A percentile compares a stretch with the other conserved stretches of the same genome.
phyloP scores from a whole-genome alignment of 2,888 invertebrate genomes.

The Brachynemurus nebulosus region DNA sequence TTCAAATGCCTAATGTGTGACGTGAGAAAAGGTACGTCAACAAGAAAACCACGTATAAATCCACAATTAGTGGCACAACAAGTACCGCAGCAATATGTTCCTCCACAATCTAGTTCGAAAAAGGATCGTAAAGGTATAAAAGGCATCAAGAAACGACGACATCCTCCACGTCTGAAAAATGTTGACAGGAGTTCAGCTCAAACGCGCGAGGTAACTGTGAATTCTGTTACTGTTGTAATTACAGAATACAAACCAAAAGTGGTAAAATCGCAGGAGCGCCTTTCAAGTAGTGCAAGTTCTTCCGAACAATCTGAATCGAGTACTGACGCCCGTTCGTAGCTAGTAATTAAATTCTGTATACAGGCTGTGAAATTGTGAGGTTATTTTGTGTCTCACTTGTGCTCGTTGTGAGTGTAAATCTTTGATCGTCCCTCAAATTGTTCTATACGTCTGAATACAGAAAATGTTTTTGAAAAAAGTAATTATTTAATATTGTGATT shows the following conservation, averaged over 20 bases:
- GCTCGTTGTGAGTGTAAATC: no score
- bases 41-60: slow-evolving; percentile 88
- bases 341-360: slow-evolving; percentile 3
- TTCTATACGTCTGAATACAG: background rate
- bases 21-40: slow-evolving; percentile 89
- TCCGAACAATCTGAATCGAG: slow-evolving; percentile 33
- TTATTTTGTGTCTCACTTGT: background rate
- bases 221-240: slow-evolving; percentile 92
- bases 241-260: slow-evolving; percentile 85
- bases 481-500: no score
- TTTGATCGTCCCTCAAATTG: background rate
- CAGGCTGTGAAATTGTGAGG: slow-evolving; percentile 7
- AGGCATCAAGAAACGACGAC: slow-evolving; percentile 30
- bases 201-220: slow-evolving; percentile 90
- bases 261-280: slow-evolving; percentile 28
- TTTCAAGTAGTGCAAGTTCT: slow-evolving; percentile 29
- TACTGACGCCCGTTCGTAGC: slow-evolving; percentile 30
- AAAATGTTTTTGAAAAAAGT: no score
- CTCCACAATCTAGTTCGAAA: slow-evolving; percentile 32
- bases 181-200: slow-evolving; percentile 86
- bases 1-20: slow-evolving; percentile 99
- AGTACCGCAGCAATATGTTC: slow-evolving; percentile 57
- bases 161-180: slow-evolving; percentile 77
- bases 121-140: slow-evolving; percentile 28
- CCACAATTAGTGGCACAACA: slow-evolving; percentile 94